Evolutionary conservation across 2,888 invertebrate genomes (phyloP).

Genomic region (Trachelus iudaicus): DNA sequence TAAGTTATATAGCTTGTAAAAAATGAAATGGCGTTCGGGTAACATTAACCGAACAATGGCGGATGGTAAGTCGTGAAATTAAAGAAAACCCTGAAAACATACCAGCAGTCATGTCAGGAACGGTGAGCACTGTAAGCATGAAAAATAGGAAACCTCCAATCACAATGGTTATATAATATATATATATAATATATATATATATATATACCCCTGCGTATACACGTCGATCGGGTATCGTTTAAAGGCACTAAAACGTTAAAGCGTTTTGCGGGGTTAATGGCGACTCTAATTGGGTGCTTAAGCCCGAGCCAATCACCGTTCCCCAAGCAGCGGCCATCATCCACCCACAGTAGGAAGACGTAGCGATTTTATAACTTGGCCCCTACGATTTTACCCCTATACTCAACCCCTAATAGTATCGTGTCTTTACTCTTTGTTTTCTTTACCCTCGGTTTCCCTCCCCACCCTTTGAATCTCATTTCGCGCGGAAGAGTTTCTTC

Average conservation of each 20-base stretch:
- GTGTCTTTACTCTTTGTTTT: constrained; percentile 2
- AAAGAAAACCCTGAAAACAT: too few species aligned
- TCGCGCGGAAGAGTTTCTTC: too few species aligned
- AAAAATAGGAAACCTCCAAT: too few species aligned
- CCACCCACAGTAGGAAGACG: neutral
- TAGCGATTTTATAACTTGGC: constrained; percentile 16
- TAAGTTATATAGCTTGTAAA: too few species aligned
- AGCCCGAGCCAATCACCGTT: constrained; percentile 17
- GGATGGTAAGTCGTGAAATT: too few species aligned
- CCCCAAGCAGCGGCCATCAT: constrained; percentile 9
- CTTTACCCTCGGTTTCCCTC: neutral
- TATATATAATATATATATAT: too few species aligned
- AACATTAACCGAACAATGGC: too few species aligned
- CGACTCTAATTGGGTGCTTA: constrained; percentile 24
- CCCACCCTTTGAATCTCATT: neutral
- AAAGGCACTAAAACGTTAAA: constrained; percentile 20
- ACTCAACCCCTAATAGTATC: neutral
- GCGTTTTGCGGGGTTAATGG: constrained; percentile 22
- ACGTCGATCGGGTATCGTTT: constrained; percentile 21
- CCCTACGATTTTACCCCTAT: constrained; percentile 6
- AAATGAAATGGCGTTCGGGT: too few species aligned
- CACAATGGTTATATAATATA: too few species aligned
- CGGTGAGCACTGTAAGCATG: too few species aligned
- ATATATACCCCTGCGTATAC: too few species aligned
- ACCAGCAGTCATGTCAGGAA: too few species aligned